Evolutionary conservation across 1,140 invertebrate genomes (phyloP).

Genomic region (Camponotus floridanus): DNA sequence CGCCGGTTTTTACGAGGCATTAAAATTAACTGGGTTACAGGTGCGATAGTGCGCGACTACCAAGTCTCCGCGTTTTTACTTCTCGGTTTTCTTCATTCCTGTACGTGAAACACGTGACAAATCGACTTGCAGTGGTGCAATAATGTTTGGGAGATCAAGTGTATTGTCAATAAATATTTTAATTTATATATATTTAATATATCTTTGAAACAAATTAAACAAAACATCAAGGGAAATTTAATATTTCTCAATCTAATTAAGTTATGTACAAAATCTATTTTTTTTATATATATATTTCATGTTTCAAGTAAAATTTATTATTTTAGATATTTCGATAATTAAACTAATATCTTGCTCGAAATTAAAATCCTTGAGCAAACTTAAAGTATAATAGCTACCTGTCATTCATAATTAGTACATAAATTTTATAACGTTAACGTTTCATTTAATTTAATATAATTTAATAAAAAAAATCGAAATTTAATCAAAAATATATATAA

Average conservation of each 20-base stretch:
- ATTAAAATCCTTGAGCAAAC: not conserved
- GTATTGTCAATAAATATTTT: not conserved
- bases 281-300: not conserved
- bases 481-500: no score
- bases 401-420: no score
- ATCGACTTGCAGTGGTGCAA: conserved; percentile 10
- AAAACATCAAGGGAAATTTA: no score
- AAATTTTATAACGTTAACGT: not conserved
- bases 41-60: conserved; percentile 66
- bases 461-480: not conserved
- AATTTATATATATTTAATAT: not conserved
- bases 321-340: not conserved
- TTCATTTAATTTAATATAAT: not conserved
- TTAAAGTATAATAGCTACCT: not conserved
- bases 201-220: no score
- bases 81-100: conserved; percentile 32
- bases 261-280: no score
- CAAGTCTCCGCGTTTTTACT: conserved; percentile 14
- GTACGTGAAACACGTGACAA: conserved; percentile 22
- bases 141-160: not conserved
- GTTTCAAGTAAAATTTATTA: not conserved
- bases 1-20: conserved; percentile 61
- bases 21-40: conserved; percentile 78
- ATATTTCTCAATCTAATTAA: no score
- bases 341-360: not conserved